Evolutionary conservation across 2,113 vertebrate genomes (phyloP), one percentile per base, ranked within the genome.

Genomic region (Python bivittatus): DNA sequence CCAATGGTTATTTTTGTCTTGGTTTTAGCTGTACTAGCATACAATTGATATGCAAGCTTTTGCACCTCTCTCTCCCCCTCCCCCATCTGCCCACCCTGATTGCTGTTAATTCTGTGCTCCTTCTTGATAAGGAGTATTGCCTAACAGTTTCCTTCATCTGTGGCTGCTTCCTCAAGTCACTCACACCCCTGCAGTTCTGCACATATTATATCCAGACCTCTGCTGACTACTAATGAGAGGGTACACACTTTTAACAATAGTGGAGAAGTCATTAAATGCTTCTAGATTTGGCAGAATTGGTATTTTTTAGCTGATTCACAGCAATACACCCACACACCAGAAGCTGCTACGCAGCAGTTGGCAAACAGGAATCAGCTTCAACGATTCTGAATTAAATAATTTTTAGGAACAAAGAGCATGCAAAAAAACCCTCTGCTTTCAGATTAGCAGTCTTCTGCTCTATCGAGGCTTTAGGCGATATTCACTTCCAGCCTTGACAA

Each of bases 1-100:
- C 8, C 0, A 38, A 48, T 91, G 60, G 27, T 42, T 94, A 4
- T 6, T 91, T 93, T 93, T 91, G 61, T 23, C 90, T 92, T 72
- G 93, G 88, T 48, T 83, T 88, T 23, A 91, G 1, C 12, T 84
- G 60, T 44, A 38, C 17, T 88, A 86, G 33, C 1, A 4, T 25
- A 86, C 61, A 4, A 48, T n/a, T 25, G 89, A 90, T 87, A 38
- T 79, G 92, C 86, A 92, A 94, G 72, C 3, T 86, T 85, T 94
- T 94, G 53, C 11, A 87, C 12, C 86, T n/a, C 1, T 29, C 44
- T 88, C 17, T 23, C 25, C 15, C 2, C 53, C 8, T 4, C 17
- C 8, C 33, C 33, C 1, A 6, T 7, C 8, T 22, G 17, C 33
- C 2, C 33, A 79, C 72, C 17, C 72, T 8, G 33, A 42, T 10